Conservation (phyloP, 2,797 vertebrate species). For the Salmo trutta region DNA sequence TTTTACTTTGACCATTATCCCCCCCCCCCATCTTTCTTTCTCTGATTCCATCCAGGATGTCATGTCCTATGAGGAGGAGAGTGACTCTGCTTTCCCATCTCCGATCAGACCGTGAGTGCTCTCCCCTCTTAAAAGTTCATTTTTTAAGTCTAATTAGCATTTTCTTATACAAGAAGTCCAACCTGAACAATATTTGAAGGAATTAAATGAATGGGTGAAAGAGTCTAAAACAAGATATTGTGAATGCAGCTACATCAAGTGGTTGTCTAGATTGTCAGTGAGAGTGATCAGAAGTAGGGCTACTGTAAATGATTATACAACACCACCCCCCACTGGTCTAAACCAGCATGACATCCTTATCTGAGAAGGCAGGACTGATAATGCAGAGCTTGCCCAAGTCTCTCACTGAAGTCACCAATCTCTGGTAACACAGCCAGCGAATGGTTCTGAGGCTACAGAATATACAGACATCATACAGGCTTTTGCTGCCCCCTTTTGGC, state of each 20-base stretch:
- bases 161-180: not conserved
- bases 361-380: not conserved
- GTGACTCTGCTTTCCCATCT: slow-evolving; percentile 61
- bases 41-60: slow-evolving; percentile 62
- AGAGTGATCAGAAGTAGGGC: slow-evolving; percentile 8
- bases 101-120: slow-evolving; percentile 71
- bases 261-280: not conserved
- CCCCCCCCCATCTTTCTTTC: not conserved
- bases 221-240: too few relatives aligned
- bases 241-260: not conserved
- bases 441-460: slow-evolving; percentile 16
- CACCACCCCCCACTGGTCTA: slow-evolving; percentile 53
- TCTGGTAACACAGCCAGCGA: not conserved
- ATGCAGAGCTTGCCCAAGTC: not conserved
- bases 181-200: not conserved
- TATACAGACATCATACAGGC: not conserved
- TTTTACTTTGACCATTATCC: not conserved
- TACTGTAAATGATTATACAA: not conserved
- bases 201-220: not conserved
- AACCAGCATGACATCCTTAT: slow-evolving; percentile 18
- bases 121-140: not conserved
- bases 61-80: slow-evolving; percentile 74
- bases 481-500: not conserved
- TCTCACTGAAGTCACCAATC: not conserved
- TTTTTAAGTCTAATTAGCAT: not conserved